phyloP scores from a whole-genome alignment of 2,888 invertebrate genomes.

The Pseudeuparius sepicola region DNA sequence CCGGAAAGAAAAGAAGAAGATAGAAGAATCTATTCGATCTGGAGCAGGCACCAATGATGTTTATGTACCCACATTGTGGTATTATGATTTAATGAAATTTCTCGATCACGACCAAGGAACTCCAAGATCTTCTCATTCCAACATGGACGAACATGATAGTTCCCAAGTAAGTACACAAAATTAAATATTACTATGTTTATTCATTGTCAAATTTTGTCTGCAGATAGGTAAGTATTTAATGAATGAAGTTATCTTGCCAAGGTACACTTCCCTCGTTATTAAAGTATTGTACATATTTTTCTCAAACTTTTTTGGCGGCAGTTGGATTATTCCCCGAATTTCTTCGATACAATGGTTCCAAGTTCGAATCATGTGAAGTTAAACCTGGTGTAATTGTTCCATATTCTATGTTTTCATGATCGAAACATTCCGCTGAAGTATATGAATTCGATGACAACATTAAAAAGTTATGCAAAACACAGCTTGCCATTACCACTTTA shows the following conservation, averaged over 20 bases:
- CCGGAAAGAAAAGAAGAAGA: conserved; percentile 11
- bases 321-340: conserved; percentile 10
- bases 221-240: too few relatives aligned
- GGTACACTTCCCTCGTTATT: conserved; percentile 13
- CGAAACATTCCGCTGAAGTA: conserved; percentile 5
- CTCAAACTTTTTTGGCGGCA: conserved; percentile 13
- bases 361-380: conserved; percentile 5
- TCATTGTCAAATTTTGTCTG: too few relatives aligned
- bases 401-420: conserved; percentile 4
- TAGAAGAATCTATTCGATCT: conserved; percentile 7
- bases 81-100: too few relatives aligned
- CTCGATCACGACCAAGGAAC: too few relatives aligned
- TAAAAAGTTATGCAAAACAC: conserved; percentile 4
- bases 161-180: too few relatives aligned
- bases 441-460: conserved; percentile 6
- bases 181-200: too few relatives aligned
- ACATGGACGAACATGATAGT: too few relatives aligned
- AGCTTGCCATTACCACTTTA: not conserved
- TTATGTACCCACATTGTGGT: too few relatives aligned
- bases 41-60: too few relatives aligned
- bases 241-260: conserved; percentile 11
- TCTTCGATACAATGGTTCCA: conserved; percentile 5
- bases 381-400: conserved; percentile 5
- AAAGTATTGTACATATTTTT: conserved; percentile 8
- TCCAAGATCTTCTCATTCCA: too few relatives aligned